phyloP scores from a whole-genome alignment of 2,797 vertebrate species.

The Silurus aristotelis region DNA sequence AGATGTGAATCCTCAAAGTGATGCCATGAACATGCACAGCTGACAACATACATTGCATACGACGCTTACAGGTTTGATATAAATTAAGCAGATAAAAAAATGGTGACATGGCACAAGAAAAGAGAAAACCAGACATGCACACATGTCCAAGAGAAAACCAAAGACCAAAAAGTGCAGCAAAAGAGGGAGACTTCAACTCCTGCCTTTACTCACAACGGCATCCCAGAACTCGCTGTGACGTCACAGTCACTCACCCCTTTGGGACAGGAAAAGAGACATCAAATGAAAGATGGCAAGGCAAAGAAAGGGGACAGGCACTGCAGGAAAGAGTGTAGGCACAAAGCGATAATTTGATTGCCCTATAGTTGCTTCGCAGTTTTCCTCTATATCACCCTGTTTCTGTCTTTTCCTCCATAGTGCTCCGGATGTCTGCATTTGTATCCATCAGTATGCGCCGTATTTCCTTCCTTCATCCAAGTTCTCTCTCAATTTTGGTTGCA shows the following conservation, averaged over 20 bases:
- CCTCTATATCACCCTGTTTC: constrained; percentile 24
- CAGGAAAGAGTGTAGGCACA: constrained; percentile 1
- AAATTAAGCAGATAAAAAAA: background rate
- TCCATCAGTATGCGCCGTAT: constrained; percentile 13
- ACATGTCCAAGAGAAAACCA: constrained; percentile 29
- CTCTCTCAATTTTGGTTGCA: constrained; percentile 5
- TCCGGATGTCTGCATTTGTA: background rate
- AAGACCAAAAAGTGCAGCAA: constrained; percentile 14
- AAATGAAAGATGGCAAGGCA: constrained; percentile 15
- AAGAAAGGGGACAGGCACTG: constrained; percentile 17
- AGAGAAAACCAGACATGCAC: constrained; percentile 2
- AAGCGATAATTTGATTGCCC: constrained; percentile 1
- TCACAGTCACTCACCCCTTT: constrained; percentile 39
- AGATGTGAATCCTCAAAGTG: constrained; percentile 28
- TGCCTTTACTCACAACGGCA: constrained; percentile 59
- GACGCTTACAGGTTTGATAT: constrained; percentile 25
- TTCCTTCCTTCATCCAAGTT: constrained; percentile 34
- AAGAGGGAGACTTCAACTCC: constrained; percentile 51
- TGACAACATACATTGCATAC: constrained; percentile 16
- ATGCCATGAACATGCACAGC: constrained; percentile 3
- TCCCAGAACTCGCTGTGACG: constrained; percentile 47
- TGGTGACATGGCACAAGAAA: constrained; percentile 18
- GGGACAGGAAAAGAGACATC: constrained; percentile 33
- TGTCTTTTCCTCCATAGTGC: constrained; percentile 39
- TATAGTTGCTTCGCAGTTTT: constrained; percentile 14